A percentile compares a stretch with the other conserved stretches of the same genome.
These are phyloP conservation scores for Saxicola maurus DNA, from an alignment of 2,797 vertebrate genomes.

Conservation along the genomic window DNA sequence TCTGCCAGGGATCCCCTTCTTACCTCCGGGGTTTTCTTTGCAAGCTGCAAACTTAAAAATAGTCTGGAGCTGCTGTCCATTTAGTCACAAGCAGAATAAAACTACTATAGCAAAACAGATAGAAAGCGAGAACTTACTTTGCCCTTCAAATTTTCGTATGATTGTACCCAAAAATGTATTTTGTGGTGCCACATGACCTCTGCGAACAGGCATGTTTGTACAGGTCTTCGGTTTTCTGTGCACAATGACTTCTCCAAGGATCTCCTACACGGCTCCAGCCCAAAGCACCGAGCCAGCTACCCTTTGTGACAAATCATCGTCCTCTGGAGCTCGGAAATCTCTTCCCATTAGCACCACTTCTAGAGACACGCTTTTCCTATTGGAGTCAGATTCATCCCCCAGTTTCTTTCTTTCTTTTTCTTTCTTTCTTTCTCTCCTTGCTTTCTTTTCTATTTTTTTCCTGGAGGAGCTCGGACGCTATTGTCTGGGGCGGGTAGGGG, in stretches of 20 bases:
- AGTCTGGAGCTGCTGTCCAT: constrained; percentile 58
- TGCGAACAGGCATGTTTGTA: constrained; percentile 94
- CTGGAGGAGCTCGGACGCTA: constrained; percentile 54
- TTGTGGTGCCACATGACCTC: constrained; percentile 98
- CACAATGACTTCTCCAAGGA: constrained; percentile 72
- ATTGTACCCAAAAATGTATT: constrained; percentile 98
- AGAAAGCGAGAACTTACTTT: constrained; percentile 89
- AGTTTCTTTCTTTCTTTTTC: constrained; percentile 43
- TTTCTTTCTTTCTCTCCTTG: constrained; percentile 36
- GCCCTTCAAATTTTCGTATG: constrained; percentile 98
- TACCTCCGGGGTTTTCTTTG: constrained; percentile 30
- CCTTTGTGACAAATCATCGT: constrained; percentile 77
- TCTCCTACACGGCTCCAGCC: constrained; percentile 79
- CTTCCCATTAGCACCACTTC: constrained; percentile 76
- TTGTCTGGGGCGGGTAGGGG: constrained; percentile 54
- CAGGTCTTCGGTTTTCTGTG: constrained; percentile 63
- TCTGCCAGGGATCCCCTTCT: constrained; percentile 4
- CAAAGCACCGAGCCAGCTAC: constrained; percentile 66
- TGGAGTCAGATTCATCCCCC: constrained; percentile 62
- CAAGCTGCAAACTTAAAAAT: constrained; percentile 61
- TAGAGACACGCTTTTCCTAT: constrained; percentile 52
- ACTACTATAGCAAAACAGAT: constrained; percentile 54
- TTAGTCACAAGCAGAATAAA: constrained; percentile 40
- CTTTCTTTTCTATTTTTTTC: constrained; percentile 37
- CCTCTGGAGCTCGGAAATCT: constrained; percentile 68